These are phyloP conservation scores for Clytia hemisphaerica DNA, from an alignment of 30 jellyfish, hydroid and myxozoan genomes.

Conservation along the genomic window DNA sequence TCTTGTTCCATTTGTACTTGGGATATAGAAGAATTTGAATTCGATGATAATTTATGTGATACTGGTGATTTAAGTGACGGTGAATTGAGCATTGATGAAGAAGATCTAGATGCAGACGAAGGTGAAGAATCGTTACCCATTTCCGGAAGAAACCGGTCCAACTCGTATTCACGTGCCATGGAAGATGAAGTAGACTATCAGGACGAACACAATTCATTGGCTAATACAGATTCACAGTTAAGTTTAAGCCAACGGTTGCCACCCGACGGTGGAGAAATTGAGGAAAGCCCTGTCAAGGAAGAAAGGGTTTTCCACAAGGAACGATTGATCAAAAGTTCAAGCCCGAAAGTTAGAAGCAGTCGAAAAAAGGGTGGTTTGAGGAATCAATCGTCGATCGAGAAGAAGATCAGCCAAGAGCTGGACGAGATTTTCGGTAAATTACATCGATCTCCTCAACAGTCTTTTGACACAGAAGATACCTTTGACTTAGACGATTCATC, in stretches of 20 bases:
- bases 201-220: background rate
- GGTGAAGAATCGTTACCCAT: background rate
- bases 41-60: background rate
- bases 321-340: too few relatives aligned
- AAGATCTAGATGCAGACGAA: background rate
- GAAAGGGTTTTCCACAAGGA: too few relatives aligned
- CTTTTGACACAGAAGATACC: background rate
- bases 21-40: slow-evolving; percentile 27
- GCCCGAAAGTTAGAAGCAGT: background rate
- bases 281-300: background rate
- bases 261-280: slow-evolving; percentile 30
- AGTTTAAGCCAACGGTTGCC: background rate
- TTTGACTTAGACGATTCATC: too few relatives aligned
- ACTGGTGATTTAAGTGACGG: background rate
- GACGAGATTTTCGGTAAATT: slow-evolving; percentile 35
- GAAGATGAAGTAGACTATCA: background rate
- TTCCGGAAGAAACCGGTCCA: slow-evolving; percentile 14
- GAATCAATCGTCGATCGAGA: slow-evolving; percentile 11
- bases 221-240: background rate
- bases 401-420: slow-evolving; percentile 24
- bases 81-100: background rate
- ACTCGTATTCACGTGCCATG: slow-evolving; percentile 18
- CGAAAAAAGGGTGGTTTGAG: background rate
- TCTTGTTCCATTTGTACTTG: slow-evolving; percentile 39
- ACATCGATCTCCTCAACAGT: background rate